Conservation (phyloP, 2,888 invertebrate species). For the Diaprepes abbreviatus region DNA sequence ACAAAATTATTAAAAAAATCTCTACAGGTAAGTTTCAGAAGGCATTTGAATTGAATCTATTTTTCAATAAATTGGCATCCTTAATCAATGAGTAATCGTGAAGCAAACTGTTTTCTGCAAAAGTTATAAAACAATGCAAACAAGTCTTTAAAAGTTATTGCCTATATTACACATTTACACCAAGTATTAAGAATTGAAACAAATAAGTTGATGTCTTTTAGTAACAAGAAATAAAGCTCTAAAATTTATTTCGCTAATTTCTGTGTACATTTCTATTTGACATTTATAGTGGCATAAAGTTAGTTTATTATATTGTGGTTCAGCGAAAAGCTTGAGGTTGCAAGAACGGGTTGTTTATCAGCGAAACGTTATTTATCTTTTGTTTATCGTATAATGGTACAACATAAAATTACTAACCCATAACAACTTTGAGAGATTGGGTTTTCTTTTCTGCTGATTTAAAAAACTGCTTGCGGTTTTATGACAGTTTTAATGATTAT, state of each 20-base stretch:
- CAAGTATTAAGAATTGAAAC: not conserved
- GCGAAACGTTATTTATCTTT: conserved; percentile 43
- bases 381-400: conserved; percentile 40
- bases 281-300: conserved; percentile 48
- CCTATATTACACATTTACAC: too few species aligned
- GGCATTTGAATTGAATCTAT: too few species aligned
- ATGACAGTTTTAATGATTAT: conserved; percentile 20
- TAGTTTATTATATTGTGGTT: conserved; percentile 46
- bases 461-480: conserved; percentile 14
- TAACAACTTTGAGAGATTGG: conserved; percentile 35
- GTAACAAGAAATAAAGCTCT: conserved; percentile 17
- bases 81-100: too few species aligned
- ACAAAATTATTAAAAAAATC: too few species aligned
- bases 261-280: conserved; percentile 44
- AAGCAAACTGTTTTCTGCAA: too few species aligned
- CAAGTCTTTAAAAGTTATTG: too few species aligned
- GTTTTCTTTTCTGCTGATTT: conserved; percentile 42
- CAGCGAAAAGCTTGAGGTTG: conserved; percentile 39
- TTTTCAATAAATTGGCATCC: too few species aligned
- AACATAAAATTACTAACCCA: conserved; percentile 40
- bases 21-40: too few species aligned
- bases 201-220: not conserved
- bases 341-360: conserved; percentile 42
- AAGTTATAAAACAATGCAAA: too few species aligned
- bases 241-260: conserved; percentile 41